These are phyloP conservation scores for Cylloceria caligata DNA, from an alignment of 2,888 invertebrate species.

Conservation along the genomic window DNA sequence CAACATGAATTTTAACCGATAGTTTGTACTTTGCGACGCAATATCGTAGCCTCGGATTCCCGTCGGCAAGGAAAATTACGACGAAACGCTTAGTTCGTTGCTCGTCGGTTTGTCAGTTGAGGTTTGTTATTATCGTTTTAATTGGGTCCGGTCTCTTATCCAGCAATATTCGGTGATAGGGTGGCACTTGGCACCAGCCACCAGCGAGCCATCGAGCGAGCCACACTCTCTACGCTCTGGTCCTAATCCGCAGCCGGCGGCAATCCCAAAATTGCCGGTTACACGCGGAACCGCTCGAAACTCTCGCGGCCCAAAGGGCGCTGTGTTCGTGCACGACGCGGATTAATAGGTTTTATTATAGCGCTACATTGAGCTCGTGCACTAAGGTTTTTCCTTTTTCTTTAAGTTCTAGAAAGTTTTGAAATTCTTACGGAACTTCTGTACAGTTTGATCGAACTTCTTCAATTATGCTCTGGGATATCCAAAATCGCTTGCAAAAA, in stretches of 20 bases:
- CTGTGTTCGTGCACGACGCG: slow-evolving; percentile 62
- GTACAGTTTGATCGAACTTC: background rate
- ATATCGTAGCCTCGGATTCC: slow-evolving; percentile 55
- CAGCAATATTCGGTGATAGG: slow-evolving; percentile 79
- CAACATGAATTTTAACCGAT: background rate
- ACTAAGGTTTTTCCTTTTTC: background rate
- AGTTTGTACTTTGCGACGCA: slow-evolving; percentile 25
- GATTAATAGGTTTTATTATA: slow-evolving; percentile 70
- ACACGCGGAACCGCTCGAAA: slow-evolving; percentile 64
- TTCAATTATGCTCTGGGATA: background rate
- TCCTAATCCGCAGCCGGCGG: slow-evolving; percentile 82
- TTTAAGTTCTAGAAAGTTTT: background rate
- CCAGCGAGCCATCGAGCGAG: slow-evolving; percentile 45
- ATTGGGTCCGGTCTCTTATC: slow-evolving; percentile 83
- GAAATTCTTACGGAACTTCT: background rate
- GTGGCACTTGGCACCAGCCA: slow-evolving; percentile 74
- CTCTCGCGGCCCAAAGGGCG: slow-evolving; percentile 55
- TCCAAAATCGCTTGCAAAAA: background rate
- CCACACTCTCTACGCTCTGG: slow-evolving; percentile 67
- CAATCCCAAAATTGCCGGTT: slow-evolving; percentile 81
- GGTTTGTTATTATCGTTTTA: slow-evolving; percentile 83
- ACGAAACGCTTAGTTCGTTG: slow-evolving; percentile 57
- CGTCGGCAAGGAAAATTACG: slow-evolving; percentile 61
- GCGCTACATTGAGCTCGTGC: background rate
- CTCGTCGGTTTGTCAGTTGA: slow-evolving; percentile 70